These are phyloP conservation scores for Xestia ashworthii DNA, from an alignment of 2,888 invertebrate genomes.

Conservation along the genomic window DNA sequence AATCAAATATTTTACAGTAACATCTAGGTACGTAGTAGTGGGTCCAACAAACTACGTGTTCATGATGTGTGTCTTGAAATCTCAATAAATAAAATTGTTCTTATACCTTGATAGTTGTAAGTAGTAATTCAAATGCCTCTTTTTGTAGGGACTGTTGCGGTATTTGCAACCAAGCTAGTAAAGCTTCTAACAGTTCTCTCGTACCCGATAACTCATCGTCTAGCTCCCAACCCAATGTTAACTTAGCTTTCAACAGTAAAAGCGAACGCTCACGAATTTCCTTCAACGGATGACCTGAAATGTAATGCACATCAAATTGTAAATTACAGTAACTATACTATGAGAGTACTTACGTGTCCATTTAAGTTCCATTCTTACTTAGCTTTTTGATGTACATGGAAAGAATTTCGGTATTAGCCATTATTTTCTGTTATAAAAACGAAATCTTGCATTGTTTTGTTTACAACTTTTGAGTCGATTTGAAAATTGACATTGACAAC, in stretches of 20 bases:
- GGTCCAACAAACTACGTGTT: neutral
- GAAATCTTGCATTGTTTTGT: slow-evolving; percentile 58
- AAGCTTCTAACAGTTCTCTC: slow-evolving; percentile 90
- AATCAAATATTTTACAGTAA: neutral
- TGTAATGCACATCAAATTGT: neutral
- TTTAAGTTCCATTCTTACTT: slow-evolving; percentile 68
- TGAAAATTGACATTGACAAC: slow-evolving; percentile 45
- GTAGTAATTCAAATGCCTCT: slow-evolving; percentile 90
- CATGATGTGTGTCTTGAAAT: neutral
- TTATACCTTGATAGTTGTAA: slow-evolving; percentile 89
- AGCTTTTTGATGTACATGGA: slow-evolving; percentile 81
- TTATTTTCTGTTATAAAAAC: slow-evolving; percentile 36
- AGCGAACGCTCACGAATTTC: slow-evolving; percentile 91
- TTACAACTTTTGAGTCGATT: slow-evolving; percentile 57
- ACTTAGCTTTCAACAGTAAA: slow-evolving; percentile 90
- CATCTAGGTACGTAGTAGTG: neutral
- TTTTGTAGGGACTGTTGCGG: slow-evolving; percentile 89
- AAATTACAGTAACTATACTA: neutral
- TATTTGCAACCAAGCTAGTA: slow-evolving; percentile 92
- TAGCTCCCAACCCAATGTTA: slow-evolving; percentile 91
- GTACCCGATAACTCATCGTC: slow-evolving; percentile 91
- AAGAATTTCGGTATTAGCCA: slow-evolving; percentile 68
- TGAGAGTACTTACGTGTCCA: neutral
- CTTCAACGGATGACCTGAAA: slow-evolving; percentile 89
- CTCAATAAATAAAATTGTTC: slow-evolving; percentile 45